phyloP scores from a whole-genome alignment of 2,113 vertebrate species.

The Melanerpes formicivorus region DNA sequence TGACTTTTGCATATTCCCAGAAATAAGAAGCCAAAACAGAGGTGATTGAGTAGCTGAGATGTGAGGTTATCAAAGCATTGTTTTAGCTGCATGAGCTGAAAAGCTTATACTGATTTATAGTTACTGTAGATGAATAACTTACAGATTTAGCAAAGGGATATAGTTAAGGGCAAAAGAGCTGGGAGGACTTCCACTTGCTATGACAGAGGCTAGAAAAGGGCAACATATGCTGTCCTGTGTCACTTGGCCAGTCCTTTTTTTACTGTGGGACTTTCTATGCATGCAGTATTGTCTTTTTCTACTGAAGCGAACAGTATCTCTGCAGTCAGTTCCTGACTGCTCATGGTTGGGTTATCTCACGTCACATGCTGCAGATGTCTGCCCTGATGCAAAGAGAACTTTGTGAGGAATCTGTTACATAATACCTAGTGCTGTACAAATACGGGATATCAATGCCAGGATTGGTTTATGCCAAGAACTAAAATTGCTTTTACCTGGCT shows the following conservation, averaged over 20 bases:
- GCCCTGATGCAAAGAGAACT: background rate
- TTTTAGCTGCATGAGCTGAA: background rate
- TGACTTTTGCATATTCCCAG: conserved; percentile 61
- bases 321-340: background rate
- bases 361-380: background rate
- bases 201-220: background rate
- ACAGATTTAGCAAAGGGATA: background rate
- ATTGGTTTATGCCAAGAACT: background rate
- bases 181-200: background rate
- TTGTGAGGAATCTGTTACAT: background rate
- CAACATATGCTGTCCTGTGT: background rate
- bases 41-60: conserved; percentile 22
- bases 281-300: background rate
- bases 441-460: background rate
- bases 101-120: background rate
- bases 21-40: conserved; percentile 44
- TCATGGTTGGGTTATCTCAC: background rate
- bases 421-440: background rate
- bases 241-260: background rate
- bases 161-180: background rate
- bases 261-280: background rate
- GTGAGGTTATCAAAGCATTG: conserved; percentile 28
- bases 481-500: background rate
- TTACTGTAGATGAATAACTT: background rate
- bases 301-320: background rate